Evolutionary conservation across 2,113 vertebrate species (phyloP).

Genomic region (Bucco capensis): DNA sequence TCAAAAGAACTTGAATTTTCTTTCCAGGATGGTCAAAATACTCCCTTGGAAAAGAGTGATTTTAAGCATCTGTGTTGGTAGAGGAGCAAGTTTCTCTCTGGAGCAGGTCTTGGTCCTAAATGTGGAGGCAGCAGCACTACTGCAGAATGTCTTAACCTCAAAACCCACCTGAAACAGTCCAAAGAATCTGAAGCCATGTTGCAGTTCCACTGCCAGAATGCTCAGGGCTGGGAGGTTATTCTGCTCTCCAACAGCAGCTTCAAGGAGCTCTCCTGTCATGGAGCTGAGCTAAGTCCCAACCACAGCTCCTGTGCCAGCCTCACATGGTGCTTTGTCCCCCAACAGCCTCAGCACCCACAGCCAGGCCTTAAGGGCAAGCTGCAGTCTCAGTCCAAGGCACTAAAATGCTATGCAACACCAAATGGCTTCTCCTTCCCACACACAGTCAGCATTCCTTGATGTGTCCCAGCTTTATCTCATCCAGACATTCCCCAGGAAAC

Average conservation of each 20-base stretch:
- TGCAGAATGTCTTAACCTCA: neutral
- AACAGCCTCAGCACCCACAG: neutral
- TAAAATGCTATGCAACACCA: slow-evolving; percentile 69
- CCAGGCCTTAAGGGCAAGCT: neutral
- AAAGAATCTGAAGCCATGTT: slow-evolving; percentile 2
- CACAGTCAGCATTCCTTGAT: neutral
- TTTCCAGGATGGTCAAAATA: neutral
- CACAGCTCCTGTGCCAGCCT: neutral
- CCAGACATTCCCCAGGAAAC: neutral
- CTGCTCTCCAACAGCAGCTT: neutral
- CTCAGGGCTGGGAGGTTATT: neutral
- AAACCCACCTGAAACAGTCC: neutral
- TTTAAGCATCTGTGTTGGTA: neutral
- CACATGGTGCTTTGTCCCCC: neutral
- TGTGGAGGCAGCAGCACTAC: rapidly evolving
- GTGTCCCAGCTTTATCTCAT: neutral
- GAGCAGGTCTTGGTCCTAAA: neutral
- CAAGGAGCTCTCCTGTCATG: neutral
- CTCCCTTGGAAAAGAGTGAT: neutral
- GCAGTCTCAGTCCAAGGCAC: neutral
- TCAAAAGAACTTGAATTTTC: neutral
- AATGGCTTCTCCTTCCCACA: slow-evolving; percentile 28
- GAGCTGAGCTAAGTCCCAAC: neutral
- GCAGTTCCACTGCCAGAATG: neutral
- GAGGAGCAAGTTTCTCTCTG: neutral